Evolutionary conservation across 1,140 invertebrate species (phyloP).

Genomic region (Penaeus vannamei): DNA sequence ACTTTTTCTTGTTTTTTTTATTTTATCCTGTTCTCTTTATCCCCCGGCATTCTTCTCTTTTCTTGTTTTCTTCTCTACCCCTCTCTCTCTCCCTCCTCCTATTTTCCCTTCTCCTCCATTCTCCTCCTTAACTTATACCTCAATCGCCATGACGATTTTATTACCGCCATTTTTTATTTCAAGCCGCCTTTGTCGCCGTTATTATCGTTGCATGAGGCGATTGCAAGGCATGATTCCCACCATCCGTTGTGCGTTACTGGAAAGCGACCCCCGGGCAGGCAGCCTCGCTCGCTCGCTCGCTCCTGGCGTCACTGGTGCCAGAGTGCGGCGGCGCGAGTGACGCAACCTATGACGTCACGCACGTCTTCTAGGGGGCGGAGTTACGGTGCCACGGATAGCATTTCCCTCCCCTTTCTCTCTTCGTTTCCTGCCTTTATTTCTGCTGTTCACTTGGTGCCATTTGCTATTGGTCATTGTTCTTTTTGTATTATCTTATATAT

Average conservation of each 20-base stretch:
- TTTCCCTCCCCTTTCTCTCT: neutral
- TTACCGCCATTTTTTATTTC: too few species aligned
- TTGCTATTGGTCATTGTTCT: neutral
- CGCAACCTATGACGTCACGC: constrained; percentile 23
- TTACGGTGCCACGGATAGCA: constrained; percentile 20
- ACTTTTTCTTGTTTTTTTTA: neutral
- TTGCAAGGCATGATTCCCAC: constrained; percentile 27
- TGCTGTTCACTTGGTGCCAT: too few species aligned
- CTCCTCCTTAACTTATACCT: neutral
- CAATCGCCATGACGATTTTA: too few species aligned
- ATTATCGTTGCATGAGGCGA: constrained; percentile 6
- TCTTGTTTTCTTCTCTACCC: constrained; percentile 13
- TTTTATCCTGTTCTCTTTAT: neutral
- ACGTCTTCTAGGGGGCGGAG: constrained; percentile 31
- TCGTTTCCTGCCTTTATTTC: neutral
- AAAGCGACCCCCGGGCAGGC: neutral
- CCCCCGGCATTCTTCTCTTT: neutral
- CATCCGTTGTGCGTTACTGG: constrained; percentile 19
- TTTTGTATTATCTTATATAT: neutral
- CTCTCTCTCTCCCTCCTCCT: constrained; percentile 40
- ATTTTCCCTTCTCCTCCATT: constrained; percentile 33
- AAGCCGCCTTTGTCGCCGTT: neutral
- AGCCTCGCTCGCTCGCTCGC: constrained; percentile 13
- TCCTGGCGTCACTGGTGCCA: constrained; percentile 29
- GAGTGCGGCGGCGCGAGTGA: constrained; percentile 25